These are phyloP conservation scores for Philypnodon macrostomus DNA, from an alignment of 2,797 vertebrate genomes.

Conservation along the genomic window DNA sequence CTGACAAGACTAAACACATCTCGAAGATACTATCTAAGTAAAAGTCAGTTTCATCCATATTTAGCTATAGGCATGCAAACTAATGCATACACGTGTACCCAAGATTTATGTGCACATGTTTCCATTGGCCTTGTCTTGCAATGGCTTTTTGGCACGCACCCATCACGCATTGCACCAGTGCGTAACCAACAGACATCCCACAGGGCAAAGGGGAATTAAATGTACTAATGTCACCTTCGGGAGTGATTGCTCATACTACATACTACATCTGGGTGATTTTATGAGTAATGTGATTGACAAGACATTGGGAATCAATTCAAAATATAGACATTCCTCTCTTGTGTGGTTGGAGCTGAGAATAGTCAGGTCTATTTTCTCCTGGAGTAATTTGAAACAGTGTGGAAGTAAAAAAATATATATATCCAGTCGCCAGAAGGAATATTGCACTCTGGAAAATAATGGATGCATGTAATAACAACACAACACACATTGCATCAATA, in stretches of 20 bases:
- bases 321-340: constrained; percentile 8
- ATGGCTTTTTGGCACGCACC: constrained; percentile 23
- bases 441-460: constrained; percentile 5
- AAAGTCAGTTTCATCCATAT: constrained; percentile 46
- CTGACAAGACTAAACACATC: constrained; percentile 17
- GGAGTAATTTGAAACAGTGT: neutral
- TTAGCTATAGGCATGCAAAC: constrained; percentile 37
- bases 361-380: constrained; percentile 18
- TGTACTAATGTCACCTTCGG: constrained; percentile 44
- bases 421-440: neutral
- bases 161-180: constrained; percentile 5
- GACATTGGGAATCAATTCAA: constrained; percentile 38
- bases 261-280: too few relatives aligned
- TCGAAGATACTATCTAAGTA: constrained; percentile 40
- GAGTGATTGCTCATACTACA: too few relatives aligned
- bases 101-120: constrained; percentile 47
- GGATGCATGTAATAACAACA: neutral
- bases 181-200: constrained; percentile 23
- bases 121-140: constrained; percentile 3
- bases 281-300: constrained; percentile 34
- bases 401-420: neutral
- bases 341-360: constrained; percentile 7
- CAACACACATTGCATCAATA: neutral
- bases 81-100: constrained; percentile 46
- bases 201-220: constrained; percentile 40